These are phyloP conservation scores for Tachyglossus aculeatus DNA, from an alignment of 2,797 vertebrate species.

Conservation along the genomic window DNA sequence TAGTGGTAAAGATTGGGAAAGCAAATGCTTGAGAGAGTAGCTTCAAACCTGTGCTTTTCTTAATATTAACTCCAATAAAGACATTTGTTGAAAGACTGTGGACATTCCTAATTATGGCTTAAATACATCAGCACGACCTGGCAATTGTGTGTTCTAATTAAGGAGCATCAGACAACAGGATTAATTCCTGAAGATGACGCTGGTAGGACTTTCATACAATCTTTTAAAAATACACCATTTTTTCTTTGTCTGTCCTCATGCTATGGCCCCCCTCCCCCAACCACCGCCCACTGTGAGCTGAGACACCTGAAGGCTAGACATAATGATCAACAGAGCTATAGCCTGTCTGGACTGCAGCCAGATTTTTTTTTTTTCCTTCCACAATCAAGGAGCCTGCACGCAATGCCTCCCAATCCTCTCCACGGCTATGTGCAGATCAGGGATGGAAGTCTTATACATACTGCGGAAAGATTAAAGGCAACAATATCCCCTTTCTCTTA, in stretches of 20 bases:
- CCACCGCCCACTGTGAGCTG: conserved; percentile 81
- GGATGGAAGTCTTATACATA: conserved; percentile 71
- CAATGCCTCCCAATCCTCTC: conserved; percentile 74
- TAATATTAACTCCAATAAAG: conserved; percentile 68
- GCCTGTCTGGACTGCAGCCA: conserved; percentile 86
- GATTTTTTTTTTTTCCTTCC: conserved; percentile 69
- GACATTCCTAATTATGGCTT: conserved; percentile 94
- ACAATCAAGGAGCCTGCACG: conserved; percentile 80
- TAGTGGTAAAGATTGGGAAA: conserved; percentile 56
- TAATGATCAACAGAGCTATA: conserved; percentile 92
- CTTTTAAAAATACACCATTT: conserved; percentile 69
- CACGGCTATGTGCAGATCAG: conserved; percentile 74
- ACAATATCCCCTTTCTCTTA: conserved; percentile 77
- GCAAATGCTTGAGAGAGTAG: conserved; percentile 63
- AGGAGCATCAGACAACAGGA: conserved; percentile 59
- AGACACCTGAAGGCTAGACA: conserved; percentile 97
- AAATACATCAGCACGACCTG: conserved; percentile 84
- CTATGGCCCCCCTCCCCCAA: conserved; percentile 84
- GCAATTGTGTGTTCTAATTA: conserved; percentile 76
- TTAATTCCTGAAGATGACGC: conserved; percentile 55
- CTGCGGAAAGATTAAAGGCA: conserved; percentile 77
- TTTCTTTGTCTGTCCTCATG: conserved; percentile 90
- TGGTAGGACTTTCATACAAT: conserved; percentile 22
- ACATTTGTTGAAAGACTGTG: conserved; percentile 88
- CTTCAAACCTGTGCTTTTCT: conserved; percentile 44